These are phyloP conservation scores for Drosophila quadrilineata DNA, from an alignment of 1,140 invertebrate species.

Conservation along the genomic window DNA sequence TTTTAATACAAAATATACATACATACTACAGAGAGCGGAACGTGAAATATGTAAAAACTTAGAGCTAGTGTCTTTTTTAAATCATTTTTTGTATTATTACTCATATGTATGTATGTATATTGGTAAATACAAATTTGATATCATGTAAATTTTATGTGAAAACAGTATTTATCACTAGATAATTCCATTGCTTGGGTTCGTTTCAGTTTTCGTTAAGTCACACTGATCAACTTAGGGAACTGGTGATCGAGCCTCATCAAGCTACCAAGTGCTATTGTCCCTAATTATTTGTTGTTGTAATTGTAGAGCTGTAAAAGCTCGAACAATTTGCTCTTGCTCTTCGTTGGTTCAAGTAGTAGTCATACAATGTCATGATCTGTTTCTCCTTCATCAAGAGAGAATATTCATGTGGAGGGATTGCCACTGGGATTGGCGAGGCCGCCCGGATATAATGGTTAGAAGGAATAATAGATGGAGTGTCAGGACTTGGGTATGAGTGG, in stretches of 20 bases:
- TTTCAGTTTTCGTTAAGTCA: slow-evolving; percentile 53
- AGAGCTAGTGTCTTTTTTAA: slow-evolving; percentile 42
- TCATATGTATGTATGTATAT: slow-evolving; percentile 29
- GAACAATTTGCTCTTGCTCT: slow-evolving; percentile 10
- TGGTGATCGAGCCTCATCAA: no score
- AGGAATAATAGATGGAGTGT: neutral
- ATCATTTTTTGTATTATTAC: slow-evolving; percentile 38
- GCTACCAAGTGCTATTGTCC: slow-evolving; percentile 9
- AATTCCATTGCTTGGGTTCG: slow-evolving; percentile 81
- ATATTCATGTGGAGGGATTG: slow-evolving; percentile 31
- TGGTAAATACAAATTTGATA: no score
- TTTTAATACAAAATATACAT: neutral
- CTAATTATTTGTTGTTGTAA: slow-evolving; percentile 51
- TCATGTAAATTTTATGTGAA: slow-evolving; percentile 28
- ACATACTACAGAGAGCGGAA: slow-evolving; percentile 11
- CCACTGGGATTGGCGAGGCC: slow-evolving; percentile 14
- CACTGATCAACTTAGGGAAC: slow-evolving; percentile 28
- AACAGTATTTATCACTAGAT: slow-evolving; percentile 69
- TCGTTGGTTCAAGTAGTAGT: slow-evolving; percentile 70
- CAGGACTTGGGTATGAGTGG: neutral
- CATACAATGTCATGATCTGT: slow-evolving; percentile 74
- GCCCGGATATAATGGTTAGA: neutral
- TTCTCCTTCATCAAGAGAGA: slow-evolving; percentile 62
- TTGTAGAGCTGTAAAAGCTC: slow-evolving; percentile 36
- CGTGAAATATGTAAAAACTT: slow-evolving; percentile 17